Base-by-base conservation (phyloP, 2,797 vertebrate genomes). In the Anolis apletophallus region DNA sequence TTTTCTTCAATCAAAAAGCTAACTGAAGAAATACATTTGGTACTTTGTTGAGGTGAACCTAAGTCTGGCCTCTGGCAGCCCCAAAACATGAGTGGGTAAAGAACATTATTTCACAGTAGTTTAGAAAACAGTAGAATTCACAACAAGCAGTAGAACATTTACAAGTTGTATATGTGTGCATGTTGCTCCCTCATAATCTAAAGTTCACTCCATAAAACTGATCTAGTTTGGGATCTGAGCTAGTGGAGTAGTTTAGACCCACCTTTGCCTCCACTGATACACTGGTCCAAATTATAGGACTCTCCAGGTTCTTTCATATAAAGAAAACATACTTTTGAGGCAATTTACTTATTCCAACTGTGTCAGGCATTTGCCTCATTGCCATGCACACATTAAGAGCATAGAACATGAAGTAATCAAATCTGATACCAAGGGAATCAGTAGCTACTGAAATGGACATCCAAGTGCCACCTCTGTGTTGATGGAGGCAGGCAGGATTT, bases 371-470 rank as follows among this genome's bases (percentile, higher is more conserved):
- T 78, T 68, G 46, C 0, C 0, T 81, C n/a, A 55, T 61, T 87
- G 83, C 32, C 89, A 78, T 69, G 88, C 83, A 69, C 17, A 67
- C 0, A 36, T 21, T 26, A 23, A 23, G 69, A 92, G 40, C 26
- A 46, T 69, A 46, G 87, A 80, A 61, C 3, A 26, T 21, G 12
- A 89, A 88, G 32, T 83, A 85, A 83, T 29, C 40, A 86, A 89
- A 78, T 86, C 85, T n/a, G n/a, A n/a, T n/a, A n/a, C n/a, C n/a
- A n/a, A n/a, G n/a, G n/a, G n/a, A n/a, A n/a, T n/a, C n/a, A n/a
- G n/a, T n/a, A n/a, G n/a, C n/a, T n/a, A n/a, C n/a, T n/a, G n/a
- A n/a, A n/a, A n/a, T n/a, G n/a, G n/a, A n/a, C n/a, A n/a, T n/a
- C n/a, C n/a, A n/a, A n/a, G n/a, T n/a, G n/a, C n/a, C n/a, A n/a